These are phyloP conservation scores for Pitta sordida DNA, from an alignment of 2,113 vertebrate species.

Conservation along the genomic window DNA sequence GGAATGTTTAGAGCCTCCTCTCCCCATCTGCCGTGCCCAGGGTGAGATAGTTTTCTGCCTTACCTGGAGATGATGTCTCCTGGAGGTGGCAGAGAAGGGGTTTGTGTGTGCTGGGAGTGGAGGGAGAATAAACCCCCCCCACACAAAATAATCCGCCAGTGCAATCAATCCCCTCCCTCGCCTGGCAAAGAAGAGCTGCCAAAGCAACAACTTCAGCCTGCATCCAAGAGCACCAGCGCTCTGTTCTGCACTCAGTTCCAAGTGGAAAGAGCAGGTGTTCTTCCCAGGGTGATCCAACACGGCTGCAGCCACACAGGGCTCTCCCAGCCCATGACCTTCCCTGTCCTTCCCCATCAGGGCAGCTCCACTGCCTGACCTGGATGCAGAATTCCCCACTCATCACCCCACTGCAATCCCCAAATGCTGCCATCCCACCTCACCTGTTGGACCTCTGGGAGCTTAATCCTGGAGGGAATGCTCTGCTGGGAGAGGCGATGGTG, in stretches of 20 bases:
- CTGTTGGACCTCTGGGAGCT: accelerated
- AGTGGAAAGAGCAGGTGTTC: background rate
- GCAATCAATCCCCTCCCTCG: background rate
- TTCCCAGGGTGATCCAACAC: background rate
- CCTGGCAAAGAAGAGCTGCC: background rate
- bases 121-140: background rate
- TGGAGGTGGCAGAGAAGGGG: accelerated
- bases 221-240: accelerated
- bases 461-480: background rate
- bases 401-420: background rate
- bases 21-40: background rate
- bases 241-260: background rate
- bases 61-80: background rate
- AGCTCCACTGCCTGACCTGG: background rate
- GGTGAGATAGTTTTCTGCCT: background rate
- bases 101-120: accelerated
- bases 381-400: background rate
- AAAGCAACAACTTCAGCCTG: background rate
- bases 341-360: background rate
- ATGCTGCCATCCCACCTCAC: accelerated
- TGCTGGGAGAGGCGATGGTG: background rate
- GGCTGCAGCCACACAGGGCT: background rate
- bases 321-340: background rate
- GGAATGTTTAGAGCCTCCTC: background rate
- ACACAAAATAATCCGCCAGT: background rate